Conservation (phyloP, 2,888 invertebrate genomes). For the Acanthoscelides obtectus region DNA sequence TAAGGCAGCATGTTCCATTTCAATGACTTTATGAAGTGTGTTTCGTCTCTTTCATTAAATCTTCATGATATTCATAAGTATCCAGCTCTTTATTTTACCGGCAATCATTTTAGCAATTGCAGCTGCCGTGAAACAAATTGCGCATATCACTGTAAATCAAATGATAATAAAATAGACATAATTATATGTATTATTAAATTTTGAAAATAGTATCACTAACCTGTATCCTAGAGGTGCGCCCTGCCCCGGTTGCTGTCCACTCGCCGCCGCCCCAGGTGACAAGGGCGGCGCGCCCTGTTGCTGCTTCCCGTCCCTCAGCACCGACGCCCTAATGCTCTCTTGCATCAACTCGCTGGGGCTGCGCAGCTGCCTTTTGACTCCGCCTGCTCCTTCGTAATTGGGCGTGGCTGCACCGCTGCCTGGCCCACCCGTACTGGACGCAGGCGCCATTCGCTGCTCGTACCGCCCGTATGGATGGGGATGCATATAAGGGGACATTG, state of each 20-base stretch:
- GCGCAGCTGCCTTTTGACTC: conserved; percentile 54
- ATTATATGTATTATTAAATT: no score
- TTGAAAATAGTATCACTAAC: not conserved
- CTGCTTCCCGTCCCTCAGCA: conserved; percentile 60
- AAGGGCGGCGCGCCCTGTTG: conserved; percentile 49
- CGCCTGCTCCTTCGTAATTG: not conserved
- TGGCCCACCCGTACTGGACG: conserved; percentile 5
- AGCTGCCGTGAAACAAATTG: no score
- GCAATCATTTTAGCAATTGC: no score
- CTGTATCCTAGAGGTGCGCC: conserved; percentile 1
- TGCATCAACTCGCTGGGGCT: conserved; percentile 57
- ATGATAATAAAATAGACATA: no score
- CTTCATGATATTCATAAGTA: no score
- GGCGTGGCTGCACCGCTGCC: not conserved
- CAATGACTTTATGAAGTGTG: no score
- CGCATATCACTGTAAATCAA: no score
- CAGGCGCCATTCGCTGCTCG: conserved; percentile 40
- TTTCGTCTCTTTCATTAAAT: no score
- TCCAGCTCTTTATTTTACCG: no score
- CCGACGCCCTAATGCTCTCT: conserved; percentile 61
- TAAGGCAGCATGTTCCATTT: no score
- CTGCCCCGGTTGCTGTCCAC: conserved; percentile 2
- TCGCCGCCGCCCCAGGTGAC: conserved; percentile 42
- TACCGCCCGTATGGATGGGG: conserved; percentile 38
- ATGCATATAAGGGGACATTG: conserved; percentile 50